Evolutionary conservation across 2,888 invertebrate genomes (phyloP).

Genomic region (Chalcis sispes): DNA sequence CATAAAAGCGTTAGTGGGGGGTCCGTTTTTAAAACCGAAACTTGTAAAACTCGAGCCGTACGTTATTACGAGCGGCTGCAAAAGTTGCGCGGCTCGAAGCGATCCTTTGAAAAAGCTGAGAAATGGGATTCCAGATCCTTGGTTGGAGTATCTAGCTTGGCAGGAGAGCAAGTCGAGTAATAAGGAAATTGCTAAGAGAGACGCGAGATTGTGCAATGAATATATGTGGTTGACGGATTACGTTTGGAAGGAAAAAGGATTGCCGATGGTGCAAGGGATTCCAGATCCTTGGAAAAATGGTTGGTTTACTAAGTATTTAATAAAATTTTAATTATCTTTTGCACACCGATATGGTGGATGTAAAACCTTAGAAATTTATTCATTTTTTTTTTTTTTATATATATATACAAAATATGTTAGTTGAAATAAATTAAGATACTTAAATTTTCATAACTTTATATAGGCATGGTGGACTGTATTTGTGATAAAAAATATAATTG

Average conservation of each 20-base stretch:
- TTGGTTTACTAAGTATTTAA: not conserved
- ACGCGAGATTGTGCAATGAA: constrained; percentile 52
- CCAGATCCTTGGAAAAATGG: constrained; percentile 64
- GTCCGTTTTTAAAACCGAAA: constrained; percentile 60
- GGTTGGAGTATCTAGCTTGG: constrained; percentile 61
- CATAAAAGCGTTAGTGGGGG: constrained; percentile 51
- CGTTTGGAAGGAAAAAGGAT: constrained; percentile 59
- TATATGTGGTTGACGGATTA: constrained; percentile 57
- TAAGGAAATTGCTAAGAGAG: constrained; percentile 18
- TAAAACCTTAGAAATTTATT: too few relatives aligned
- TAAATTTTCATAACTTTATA: too few relatives aligned
- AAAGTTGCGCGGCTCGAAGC: not conserved
- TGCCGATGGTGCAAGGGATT: constrained; percentile 63
- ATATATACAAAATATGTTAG: too few relatives aligned
- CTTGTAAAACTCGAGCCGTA: constrained; percentile 60
- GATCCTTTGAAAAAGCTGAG: not conserved
- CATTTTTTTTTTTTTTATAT: too few relatives aligned
- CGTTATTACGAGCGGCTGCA: constrained; percentile 32
- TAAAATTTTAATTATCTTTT: too few relatives aligned
- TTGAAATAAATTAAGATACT: too few relatives aligned
- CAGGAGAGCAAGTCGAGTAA: constrained; percentile 40
- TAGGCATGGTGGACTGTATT: too few relatives aligned
- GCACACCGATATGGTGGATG: too few relatives aligned
- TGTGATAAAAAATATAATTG: too few relatives aligned
- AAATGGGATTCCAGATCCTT: constrained; percentile 64